Base-by-base conservation (phyloP, 1,140 invertebrate species). In the Drosophila bocqueti region DNA sequence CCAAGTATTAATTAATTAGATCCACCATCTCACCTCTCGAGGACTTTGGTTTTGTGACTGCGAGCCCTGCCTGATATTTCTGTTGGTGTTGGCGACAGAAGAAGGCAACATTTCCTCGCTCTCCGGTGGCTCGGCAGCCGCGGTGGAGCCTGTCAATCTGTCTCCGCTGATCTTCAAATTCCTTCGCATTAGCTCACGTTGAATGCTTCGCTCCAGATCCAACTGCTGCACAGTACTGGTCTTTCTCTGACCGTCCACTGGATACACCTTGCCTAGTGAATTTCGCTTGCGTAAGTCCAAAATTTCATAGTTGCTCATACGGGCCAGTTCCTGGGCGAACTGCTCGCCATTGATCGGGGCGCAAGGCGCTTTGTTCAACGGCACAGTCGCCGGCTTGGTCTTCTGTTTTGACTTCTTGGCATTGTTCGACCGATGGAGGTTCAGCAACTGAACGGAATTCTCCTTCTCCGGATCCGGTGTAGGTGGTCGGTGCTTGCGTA, bases 271-370 rank as follows among this genome's bases (percentile, higher is more conserved):
- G 18, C 81, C 79, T 36, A 74, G 9, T 24, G 91, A 92, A 34
- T 86, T 90, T 8, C 87, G 84, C 49, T 91, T 92, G 1, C 91
- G 87, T 42, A 92, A 67, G 68, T 92, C 91, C 18, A 92, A 47
- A 55, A 92, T 91, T 46, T 92, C 86, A 59, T 77, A 74, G 60
- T 90, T 79, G 54, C 73, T 91, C 78, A 92, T 75, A 2, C 82
- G 73, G 16, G 65, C 58, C 43, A 91, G 40, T 40, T 92, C 91
- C 29, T 60, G 24, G 8, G 91, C 84, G 46, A 86, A 86, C 26
- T 76, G 50, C 52, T 92, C 91, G 3, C 91, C 91, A 77, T 92
- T 92, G 21, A 92, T 91, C 1, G 91, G 74, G 6, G 72, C 65
- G 24, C 57, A 63, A 8, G 86, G 66, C 5, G 91, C 76, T 29